Evolutionary conservation across 2,113 vertebrate genomes (phyloP).

Genomic region (Petroica traversi): DNA sequence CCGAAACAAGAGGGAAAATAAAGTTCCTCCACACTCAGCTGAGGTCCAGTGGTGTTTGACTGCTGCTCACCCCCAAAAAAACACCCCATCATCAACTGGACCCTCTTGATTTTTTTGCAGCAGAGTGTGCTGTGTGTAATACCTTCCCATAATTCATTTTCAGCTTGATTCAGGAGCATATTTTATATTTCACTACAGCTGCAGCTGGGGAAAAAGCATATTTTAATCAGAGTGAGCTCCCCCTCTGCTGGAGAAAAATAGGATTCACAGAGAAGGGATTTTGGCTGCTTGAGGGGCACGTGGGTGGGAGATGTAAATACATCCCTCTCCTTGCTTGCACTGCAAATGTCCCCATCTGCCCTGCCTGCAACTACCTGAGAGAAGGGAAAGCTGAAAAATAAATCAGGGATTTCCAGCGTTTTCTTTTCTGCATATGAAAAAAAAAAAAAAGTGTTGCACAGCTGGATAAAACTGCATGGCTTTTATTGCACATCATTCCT

Average conservation of each 20-base stretch:
- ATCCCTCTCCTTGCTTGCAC: background rate
- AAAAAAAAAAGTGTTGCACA: background rate
- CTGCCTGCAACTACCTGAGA: background rate
- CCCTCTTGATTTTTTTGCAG: background rate
- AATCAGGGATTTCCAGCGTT: background rate
- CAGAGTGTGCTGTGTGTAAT: background rate
- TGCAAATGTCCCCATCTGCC: background rate
- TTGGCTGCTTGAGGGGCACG: background rate
- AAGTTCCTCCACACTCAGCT: background rate
- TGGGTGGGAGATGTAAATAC: background rate
- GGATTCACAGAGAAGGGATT: background rate
- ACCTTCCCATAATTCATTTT: background rate
- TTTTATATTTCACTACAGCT: background rate
- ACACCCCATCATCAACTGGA: background rate
- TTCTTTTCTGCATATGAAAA: background rate
- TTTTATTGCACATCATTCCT: background rate
- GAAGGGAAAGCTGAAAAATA: background rate
- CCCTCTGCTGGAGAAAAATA: constrained; percentile 57
- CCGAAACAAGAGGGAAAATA: background rate
- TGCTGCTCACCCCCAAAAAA: background rate
- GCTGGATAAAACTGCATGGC: background rate
- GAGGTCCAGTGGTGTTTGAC: background rate
- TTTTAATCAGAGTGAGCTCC: constrained; percentile 3
- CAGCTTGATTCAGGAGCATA: background rate
- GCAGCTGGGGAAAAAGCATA: background rate